Evolutionary conservation across 1,140 invertebrate species (phyloP).

Genomic region (Thrips palmi): DNA sequence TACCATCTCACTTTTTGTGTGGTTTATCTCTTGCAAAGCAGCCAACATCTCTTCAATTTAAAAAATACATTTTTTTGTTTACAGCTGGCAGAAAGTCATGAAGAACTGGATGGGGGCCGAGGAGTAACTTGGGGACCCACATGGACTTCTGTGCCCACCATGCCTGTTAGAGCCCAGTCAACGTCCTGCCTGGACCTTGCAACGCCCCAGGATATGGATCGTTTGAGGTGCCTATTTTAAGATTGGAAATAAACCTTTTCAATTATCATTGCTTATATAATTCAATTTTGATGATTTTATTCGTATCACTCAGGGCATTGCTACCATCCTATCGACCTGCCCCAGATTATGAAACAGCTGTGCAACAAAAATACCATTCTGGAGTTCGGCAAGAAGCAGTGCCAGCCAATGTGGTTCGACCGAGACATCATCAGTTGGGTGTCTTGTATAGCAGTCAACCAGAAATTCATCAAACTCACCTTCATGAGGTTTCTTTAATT

Average conservation of each 20-base stretch:
- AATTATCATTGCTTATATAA: not conserved
- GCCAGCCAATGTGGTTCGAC: not conserved
- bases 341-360: slow-evolving; percentile 85
- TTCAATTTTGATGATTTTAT: not conserved
- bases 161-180: slow-evolving; percentile 40
- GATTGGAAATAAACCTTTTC: slow-evolving; percentile 8
- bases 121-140: not conserved
- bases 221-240: no score
- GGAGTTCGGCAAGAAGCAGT: slow-evolving; percentile 14
- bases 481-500: slow-evolving; percentile 19
- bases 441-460: slow-evolving; percentile 41
- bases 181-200: slow-evolving; percentile 49
- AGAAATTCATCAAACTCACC: slow-evolving; percentile 33
- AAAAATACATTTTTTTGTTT: slow-evolving; percentile 5
- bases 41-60: not conserved
- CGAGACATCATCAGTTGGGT: slow-evolving; percentile 6
- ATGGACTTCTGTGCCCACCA: no score
- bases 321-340: slow-evolving; percentile 78
- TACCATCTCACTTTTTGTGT: not conserved
- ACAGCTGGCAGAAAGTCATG: slow-evolving; percentile 13
- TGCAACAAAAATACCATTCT: slow-evolving; percentile 54
- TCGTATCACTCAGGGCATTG: slow-evolving; percentile 31
- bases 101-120: slow-evolving; percentile 15
- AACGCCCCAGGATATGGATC: slow-evolving; percentile 24
- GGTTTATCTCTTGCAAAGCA: not conserved